Evolutionary conservation across 2,888 invertebrate genomes (phyloP).

Genomic region (Lochmaea capreae): DNA sequence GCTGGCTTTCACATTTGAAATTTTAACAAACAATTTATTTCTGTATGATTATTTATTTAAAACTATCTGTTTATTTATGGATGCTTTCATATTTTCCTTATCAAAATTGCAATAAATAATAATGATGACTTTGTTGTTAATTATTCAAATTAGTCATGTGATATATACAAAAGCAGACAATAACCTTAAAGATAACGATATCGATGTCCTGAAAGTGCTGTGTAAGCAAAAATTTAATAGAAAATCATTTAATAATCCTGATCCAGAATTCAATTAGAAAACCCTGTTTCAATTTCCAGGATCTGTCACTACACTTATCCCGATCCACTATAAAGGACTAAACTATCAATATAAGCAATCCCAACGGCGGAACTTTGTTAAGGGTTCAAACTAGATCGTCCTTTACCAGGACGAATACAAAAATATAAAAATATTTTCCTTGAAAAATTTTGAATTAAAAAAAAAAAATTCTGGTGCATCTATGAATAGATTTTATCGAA

Average conservation of each 20-base stretch:
- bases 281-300: conserved; percentile 34
- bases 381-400: neutral
- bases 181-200: neutral
- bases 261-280: conserved; percentile 43
- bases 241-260: too few species aligned
- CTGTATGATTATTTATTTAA: neutral
- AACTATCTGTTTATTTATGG: neutral
- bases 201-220: too few species aligned
- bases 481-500: too few species aligned
- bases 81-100: neutral
- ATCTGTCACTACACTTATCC: conserved; percentile 46
- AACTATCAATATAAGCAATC: conserved; percentile 4
- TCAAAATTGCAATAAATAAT: conserved; percentile 4
- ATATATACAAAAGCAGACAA: neutral
- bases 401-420: too few species aligned
- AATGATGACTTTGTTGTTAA: neutral
- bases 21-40: neutral
- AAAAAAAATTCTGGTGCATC: conserved; percentile 7
- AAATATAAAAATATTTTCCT: too few species aligned
- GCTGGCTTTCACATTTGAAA: neutral
- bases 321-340: conserved; percentile 11
- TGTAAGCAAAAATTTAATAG: too few species aligned
- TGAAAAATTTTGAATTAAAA: neutral
- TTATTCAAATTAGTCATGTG: neutral
- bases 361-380: neutral